Evolutionary conservation across 2,113 vertebrate species (phyloP).

Genomic region (Chauna torquata): DNA sequence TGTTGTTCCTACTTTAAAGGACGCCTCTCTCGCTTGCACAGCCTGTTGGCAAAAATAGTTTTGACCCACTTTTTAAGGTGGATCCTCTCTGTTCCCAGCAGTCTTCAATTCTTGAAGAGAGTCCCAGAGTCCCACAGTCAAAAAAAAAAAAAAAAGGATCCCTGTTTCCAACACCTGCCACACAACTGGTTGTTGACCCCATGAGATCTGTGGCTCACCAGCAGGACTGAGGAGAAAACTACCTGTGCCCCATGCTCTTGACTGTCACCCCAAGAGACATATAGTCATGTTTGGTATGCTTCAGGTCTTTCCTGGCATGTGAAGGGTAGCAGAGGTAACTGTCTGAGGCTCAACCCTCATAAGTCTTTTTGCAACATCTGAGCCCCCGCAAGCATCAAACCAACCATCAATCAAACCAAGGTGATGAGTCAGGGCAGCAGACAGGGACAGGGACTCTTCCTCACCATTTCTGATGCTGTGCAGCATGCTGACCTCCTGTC

Average conservation of each 20-base stretch:
- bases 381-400: not conserved
- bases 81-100: not conserved
- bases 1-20: not conserved
- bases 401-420: not conserved
- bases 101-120: not conserved
- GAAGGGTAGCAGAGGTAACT: not conserved
- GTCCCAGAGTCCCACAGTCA: not conserved
- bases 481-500: not conserved
- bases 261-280: not conserved
- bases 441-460: not conserved
- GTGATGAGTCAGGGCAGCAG: not conserved
- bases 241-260: not conserved
- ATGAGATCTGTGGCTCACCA: not conserved
- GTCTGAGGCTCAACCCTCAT: not conserved
- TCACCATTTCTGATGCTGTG: accelerated
- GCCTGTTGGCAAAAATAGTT: not conserved
- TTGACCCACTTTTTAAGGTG: not conserved
- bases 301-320: not conserved
- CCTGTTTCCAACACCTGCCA: not conserved
- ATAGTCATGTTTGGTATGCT: not conserved
- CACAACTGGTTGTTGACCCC: not conserved
- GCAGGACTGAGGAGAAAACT: not conserved
- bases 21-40: not conserved
- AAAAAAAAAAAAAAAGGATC: not conserved
- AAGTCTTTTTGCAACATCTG: not conserved